Evolutionary conservation across 2,888 invertebrate species (phyloP).

Genomic region (Lissocephala sabroskyi): DNA sequence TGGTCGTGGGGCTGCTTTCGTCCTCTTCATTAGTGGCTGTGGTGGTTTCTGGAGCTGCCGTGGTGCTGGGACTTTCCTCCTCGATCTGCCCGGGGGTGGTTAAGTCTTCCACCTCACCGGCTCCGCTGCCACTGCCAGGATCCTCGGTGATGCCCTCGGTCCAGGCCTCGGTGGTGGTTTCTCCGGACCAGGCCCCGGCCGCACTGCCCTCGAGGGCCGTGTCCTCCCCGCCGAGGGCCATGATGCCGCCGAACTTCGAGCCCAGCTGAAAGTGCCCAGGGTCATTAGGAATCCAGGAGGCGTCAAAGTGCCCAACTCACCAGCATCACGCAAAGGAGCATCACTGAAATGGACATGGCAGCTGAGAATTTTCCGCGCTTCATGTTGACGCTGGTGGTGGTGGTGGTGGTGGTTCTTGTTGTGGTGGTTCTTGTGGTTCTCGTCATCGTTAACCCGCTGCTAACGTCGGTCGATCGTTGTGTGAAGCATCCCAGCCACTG

Average conservation of each 20-base stretch:
- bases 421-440: conserved; percentile 19
- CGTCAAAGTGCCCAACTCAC: conserved; percentile 31
- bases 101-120: not conserved
- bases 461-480: conserved; percentile 64
- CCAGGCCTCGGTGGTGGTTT: conserved; percentile 21
- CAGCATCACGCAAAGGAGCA: conserved; percentile 40
- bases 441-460: conserved; percentile 38
- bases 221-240: conserved; percentile 28
- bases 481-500: conserved; percentile 32
- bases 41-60: not conserved
- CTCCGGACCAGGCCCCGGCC: conserved; percentile 9
- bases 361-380: conserved; percentile 31
- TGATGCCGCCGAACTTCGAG: conserved; percentile 42
- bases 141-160: conserved; percentile 5
- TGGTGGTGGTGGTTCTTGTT: conserved; percentile 9
- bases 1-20: not conserved
- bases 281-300: no score
- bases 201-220: conserved; percentile 8
- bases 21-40: not conserved
- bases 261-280: conserved; percentile 38
- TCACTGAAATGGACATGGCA: conserved; percentile 18
- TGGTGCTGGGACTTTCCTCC: no score
- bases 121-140: not conserved
- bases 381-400: conserved; percentile 22
- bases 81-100: no score